Base-by-base conservation (phyloP, 2,797 vertebrate species). In the Odontamblyopus lacepedii region DNA sequence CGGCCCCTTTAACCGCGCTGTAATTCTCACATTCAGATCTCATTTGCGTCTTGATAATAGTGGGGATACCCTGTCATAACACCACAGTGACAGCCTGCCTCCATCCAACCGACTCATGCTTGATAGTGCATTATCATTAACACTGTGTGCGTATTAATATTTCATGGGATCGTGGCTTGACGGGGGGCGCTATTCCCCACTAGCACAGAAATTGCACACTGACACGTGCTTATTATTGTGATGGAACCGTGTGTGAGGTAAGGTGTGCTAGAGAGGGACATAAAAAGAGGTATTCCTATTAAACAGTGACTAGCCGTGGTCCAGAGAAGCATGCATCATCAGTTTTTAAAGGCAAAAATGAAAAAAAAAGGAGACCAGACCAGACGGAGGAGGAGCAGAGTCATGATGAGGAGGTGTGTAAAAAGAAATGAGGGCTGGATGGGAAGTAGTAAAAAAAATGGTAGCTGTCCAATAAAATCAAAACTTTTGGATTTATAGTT, bases 61-160 rank as follows among this genome's bases (percentile, higher is more conserved):
- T 67, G 78, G 68, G 83, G 80, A 86, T 85, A 86, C 88, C 87
- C 85, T 90, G 83, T 90, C 85, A 85, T 84, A 89, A 88, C 86
- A 89, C 68, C 67, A 79, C 74, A 79, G 80, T 85, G 87, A 88
- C 77, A 87, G 81, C 73, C 85, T 62, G 75, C 78, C 85, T 83
- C 81, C 67, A 71, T 88, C 86, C 80, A 74, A 85, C 81, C 83
- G 78, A 80, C 88, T 89, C 90, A 87, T 76, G 90, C 87, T 84
- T 89, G 89, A 89, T 89, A 83, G 88, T 90, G 87, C 87, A 92
- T 92, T 92, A 92, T 93, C 91, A 93, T 94, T 92, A 93, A 87
- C 23, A 26, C 62, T 83, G 91, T 87, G 83, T 51, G 66, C 82
- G 86, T 87, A 93, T 93, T 93, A 92, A 94, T 93, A 93, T 92